Percentiles rank a stretch among this genome's conserved stretches.
Evolutionary conservation across 1,140 invertebrate species (phyloP).

Genomic region (Colletes latitarsis): DNA sequence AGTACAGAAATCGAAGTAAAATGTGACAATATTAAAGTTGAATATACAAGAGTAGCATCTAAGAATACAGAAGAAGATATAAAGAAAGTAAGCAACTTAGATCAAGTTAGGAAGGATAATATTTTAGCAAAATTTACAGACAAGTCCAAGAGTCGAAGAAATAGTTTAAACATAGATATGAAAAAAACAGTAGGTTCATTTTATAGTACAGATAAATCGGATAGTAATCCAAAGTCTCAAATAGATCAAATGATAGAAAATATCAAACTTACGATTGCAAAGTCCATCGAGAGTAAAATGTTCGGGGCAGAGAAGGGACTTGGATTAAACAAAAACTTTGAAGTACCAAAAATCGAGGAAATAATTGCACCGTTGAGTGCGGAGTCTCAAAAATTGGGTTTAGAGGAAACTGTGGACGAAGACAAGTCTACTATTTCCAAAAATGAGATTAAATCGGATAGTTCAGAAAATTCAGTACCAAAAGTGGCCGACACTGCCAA

Average conservation of each 20-base stretch:
- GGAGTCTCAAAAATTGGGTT: slow-evolving; percentile 71
- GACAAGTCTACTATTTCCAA: slow-evolving; percentile 69
- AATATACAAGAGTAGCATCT: slow-evolving; percentile 30
- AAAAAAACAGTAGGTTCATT: slow-evolving; percentile 74
- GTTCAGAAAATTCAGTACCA: slow-evolving; percentile 75
- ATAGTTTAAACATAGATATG: slow-evolving; percentile 76
- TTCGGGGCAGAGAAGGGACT: slow-evolving; percentile 71
- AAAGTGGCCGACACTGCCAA: slow-evolving; percentile 81
- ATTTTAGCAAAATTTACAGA: slow-evolving; percentile 68
- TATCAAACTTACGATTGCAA: slow-evolving; percentile 77
- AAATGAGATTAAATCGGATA: slow-evolving; percentile 68
- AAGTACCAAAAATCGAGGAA: slow-evolving; percentile 76
- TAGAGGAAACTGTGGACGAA: slow-evolving; percentile 70
- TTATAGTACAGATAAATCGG: slow-evolving; percentile 68
- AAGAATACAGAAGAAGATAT: slow-evolving; percentile 55
- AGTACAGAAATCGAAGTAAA: slow-evolving; percentile 62
- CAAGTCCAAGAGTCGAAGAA: slow-evolving; percentile 72
- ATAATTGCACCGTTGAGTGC: slow-evolving; percentile 74
- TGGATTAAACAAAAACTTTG: slow-evolving; percentile 72
- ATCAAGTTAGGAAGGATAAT: slow-evolving; percentile 69
- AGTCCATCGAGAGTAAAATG: slow-evolving; percentile 76
- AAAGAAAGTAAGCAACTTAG: slow-evolving; percentile 61
- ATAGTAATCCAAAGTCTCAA: slow-evolving; percentile 69
- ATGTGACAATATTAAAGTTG: slow-evolving; percentile 55
- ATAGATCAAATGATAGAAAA: slow-evolving; percentile 79